Conservation (phyloP, 92 coral and sea anemone genomes). For the Hydrozoanthus gracilis region DNA sequence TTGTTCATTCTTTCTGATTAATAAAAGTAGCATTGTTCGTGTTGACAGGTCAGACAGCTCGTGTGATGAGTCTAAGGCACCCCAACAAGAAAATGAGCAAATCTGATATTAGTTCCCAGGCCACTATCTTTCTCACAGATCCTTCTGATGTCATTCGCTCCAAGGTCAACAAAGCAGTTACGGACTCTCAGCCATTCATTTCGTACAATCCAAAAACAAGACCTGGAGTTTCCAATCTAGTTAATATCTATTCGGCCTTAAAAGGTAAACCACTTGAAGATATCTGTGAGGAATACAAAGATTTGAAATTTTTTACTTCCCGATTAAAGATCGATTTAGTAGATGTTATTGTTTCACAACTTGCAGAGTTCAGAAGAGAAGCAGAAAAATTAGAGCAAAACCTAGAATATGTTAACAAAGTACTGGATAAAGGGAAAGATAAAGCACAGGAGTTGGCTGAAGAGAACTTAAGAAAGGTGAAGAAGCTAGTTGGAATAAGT, state of each 20-base stretch:
- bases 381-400: slow-evolving; percentile 48
- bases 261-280: slow-evolving; percentile 57
- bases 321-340: slow-evolving; percentile 71
- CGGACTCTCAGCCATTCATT: slow-evolving; percentile 80
- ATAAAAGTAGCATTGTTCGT: not conserved
- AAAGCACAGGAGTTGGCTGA: slow-evolving; percentile 63
- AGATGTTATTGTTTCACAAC: slow-evolving; percentile 62
- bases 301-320: slow-evolving; percentile 65
- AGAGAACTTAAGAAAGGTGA: slow-evolving; percentile 56
- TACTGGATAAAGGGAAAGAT: slow-evolving; percentile 61
- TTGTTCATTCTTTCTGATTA: not conserved
- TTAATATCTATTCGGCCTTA: slow-evolving; percentile 72
- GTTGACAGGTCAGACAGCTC: slow-evolving; percentile 57
- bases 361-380: slow-evolving; percentile 56
- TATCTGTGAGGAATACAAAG: slow-evolving; percentile 61
- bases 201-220: slow-evolving; percentile 67
- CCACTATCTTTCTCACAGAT: slow-evolving; percentile 76
- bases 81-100: slow-evolving; percentile 84
- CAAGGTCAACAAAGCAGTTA: slow-evolving; percentile 77
- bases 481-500: slow-evolving; percentile 62
- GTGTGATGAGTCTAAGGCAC: slow-evolving; percentile 87
- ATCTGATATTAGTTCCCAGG: slow-evolving; percentile 67
- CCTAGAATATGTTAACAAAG: slow-evolving; percentile 52
- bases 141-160: slow-evolving; percentile 62
- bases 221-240: slow-evolving; percentile 80